Evolutionary conservation across 2,797 vertebrate species (phyloP).

Genomic region (Epinephelus malabaricus): DNA sequence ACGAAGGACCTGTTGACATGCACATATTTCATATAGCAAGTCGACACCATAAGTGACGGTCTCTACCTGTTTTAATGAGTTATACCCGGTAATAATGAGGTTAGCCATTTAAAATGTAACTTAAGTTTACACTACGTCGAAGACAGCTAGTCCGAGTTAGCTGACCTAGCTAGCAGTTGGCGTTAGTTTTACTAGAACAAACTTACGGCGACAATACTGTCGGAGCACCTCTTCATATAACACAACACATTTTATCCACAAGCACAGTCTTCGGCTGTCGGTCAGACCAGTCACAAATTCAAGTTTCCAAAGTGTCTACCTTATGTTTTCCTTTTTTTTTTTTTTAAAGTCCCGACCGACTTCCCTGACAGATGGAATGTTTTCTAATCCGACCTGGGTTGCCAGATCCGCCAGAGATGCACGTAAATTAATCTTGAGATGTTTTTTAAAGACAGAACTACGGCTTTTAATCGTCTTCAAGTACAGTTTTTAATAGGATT

Average conservation of each 20-base stretch:
- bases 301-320: neutral
- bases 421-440: neutral
- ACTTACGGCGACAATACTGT: slow-evolving; percentile 1
- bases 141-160: neutral
- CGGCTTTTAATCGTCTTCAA: neutral
- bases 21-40: accelerated
- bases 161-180: slow-evolving; percentile 2
- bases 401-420: slow-evolving; percentile 35
- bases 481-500: neutral
- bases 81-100: accelerated
- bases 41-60: accelerated
- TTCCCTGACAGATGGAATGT: slow-evolving; percentile 44
- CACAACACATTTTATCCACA: neutral
- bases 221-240: neutral
- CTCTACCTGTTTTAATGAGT: accelerated
- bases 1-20: slow-evolving; percentile 3
- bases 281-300: accelerated
- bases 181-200: neutral
- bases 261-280: accelerated
- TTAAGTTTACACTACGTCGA: neutral
- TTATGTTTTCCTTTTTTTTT: slow-evolving; percentile 18
- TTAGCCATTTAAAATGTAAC: accelerated
- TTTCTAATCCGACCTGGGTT: slow-evolving; percentile 59
- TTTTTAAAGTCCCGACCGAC: slow-evolving; percentile 5
- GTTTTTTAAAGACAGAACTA: neutral